Conservation (phyloP, 2,888 invertebrate genomes). For the Sesia apiformis region DNA sequence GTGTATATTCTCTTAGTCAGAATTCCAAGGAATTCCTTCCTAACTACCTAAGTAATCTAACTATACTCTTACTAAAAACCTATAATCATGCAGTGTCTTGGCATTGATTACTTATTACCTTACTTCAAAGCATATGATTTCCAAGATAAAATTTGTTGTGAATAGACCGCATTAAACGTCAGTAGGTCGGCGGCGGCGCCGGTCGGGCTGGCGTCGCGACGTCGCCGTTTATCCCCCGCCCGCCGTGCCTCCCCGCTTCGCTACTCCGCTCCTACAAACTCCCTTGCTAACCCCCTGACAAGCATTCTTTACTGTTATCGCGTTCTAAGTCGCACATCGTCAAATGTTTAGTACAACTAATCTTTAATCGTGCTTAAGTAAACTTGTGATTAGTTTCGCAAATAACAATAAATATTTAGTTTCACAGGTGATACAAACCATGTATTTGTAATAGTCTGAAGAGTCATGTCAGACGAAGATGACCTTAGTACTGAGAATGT, state of each 20-base stretch:
- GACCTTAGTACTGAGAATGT: constrained; percentile 36
- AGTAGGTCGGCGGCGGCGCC: constrained; percentile 49
- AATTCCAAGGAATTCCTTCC: no score
- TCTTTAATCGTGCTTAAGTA: not conserved
- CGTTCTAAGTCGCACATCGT: not conserved
- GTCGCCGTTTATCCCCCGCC: constrained; percentile 36
- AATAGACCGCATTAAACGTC: constrained; percentile 4
- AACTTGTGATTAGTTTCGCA: not conserved
- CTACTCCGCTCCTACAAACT: not conserved
- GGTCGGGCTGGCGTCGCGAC: constrained; percentile 68
- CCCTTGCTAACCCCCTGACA: not conserved
- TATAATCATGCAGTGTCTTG: no score
- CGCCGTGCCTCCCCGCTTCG: constrained; percentile 13
- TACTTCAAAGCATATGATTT: not conserved
- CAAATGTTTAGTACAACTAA: constrained; percentile 17
- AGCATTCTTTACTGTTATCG: not conserved
- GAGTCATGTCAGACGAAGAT: constrained; percentile 60
- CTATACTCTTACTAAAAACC: no score
- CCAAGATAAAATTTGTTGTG: not conserved
- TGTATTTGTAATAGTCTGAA: not conserved
- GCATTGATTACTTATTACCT: no score
- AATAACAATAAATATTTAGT: no score
- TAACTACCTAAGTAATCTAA: no score
- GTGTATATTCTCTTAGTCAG: no score
- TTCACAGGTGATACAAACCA: not conserved